A percentile compares a stretch with the other conserved stretches of the same genome.
phyloP scores from a whole-genome alignment of 2,113 vertebrate species.

The Chlamydotis undulata region DNA sequence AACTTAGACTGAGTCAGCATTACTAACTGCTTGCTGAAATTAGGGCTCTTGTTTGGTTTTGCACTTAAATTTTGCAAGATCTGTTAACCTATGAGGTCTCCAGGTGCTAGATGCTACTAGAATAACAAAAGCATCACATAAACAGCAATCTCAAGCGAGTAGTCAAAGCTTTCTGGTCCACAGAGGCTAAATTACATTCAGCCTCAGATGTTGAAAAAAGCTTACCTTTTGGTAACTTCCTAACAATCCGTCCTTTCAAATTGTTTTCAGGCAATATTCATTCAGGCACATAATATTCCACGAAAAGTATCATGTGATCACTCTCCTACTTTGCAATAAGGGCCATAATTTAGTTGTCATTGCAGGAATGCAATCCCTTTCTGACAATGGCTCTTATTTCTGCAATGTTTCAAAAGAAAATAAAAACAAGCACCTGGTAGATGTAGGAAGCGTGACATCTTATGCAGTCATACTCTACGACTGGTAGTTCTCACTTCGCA shows the following conservation, averaged over 20 bases:
- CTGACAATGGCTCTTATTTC: neutral
- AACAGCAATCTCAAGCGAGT: neutral
- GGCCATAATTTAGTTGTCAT: neutral
- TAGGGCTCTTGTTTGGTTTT: neutral
- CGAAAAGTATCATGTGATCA: neutral
- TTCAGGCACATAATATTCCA: neutral
- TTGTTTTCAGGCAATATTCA: neutral
- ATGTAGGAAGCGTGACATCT: neutral
- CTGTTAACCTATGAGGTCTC: neutral
- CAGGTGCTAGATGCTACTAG: neutral
- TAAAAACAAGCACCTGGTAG: neutral
- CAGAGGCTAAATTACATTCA: neutral
- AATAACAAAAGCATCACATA: neutral
- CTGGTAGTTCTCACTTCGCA: neutral
- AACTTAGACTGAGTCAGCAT: neutral
- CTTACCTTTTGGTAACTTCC: neutral
- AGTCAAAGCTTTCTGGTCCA: neutral
- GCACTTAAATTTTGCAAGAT: neutral
- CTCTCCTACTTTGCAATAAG: neutral
- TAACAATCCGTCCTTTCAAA: neutral
- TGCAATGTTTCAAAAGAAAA: neutral
- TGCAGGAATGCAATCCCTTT: neutral
- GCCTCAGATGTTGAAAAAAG: neutral
- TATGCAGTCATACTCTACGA: accelerated
- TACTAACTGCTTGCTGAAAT: neutral